Percentiles rank a stretch among this genome's conserved stretches.
Evolutionary conservation across 2,113 vertebrate species (phyloP).

Genomic region (Athene cunicularia): DNA sequence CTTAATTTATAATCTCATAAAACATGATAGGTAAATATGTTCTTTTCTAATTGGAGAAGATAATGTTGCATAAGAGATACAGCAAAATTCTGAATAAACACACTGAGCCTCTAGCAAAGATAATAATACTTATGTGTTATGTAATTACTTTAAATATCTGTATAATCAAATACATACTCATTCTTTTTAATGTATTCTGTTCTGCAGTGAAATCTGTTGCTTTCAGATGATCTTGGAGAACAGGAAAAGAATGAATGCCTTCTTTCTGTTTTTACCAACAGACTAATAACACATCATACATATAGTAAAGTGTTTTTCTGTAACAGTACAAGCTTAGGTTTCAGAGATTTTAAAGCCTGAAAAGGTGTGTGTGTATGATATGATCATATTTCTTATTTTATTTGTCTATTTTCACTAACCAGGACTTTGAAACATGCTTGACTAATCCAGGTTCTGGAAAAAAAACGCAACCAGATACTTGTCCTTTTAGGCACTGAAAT

Average conservation of each 20-base stretch:
- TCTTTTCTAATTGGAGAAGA: conserved; percentile 26
- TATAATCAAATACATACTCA: not conserved
- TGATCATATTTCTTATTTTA: not conserved
- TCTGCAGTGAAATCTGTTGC: not conserved
- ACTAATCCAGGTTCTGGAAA: not conserved
- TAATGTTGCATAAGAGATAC: not conserved
- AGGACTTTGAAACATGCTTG: not conserved
- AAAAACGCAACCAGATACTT: not conserved
- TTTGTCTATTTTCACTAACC: not conserved
- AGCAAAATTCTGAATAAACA: conserved; percentile 23
- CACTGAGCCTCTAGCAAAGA: not conserved
- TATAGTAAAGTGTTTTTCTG: not conserved
- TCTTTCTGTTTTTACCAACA: not conserved
- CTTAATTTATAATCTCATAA: not conserved
- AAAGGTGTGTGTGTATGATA: not conserved
- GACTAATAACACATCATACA: not conserved
- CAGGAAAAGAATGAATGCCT: not conserved
- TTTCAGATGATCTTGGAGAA: not conserved
- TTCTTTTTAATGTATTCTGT: not conserved
- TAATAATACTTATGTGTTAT: not conserved
- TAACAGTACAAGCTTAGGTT: not conserved
- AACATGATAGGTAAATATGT: not conserved
- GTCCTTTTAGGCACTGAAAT: not conserved
- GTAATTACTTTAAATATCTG: conserved; percentile 34
- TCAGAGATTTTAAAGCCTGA: not conserved